Evolutionary conservation across 1,140 invertebrate genomes (phyloP).

Genomic region (Drosophila suzukii): DNA sequence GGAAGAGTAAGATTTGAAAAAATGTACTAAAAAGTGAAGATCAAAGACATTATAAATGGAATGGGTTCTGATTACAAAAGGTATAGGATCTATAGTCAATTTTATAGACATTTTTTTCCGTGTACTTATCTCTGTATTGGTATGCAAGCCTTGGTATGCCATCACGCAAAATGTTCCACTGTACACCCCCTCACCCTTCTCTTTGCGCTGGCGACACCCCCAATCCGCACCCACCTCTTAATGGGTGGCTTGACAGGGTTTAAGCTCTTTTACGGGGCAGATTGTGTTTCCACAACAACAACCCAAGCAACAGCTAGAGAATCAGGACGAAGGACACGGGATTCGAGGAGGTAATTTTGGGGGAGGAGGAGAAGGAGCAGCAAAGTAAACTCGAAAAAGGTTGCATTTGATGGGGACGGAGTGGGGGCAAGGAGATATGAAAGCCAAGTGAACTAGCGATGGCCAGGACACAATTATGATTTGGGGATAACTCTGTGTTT

Average conservation of each 20-base stretch:
- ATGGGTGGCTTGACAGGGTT: conserved; percentile 83
- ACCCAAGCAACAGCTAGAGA: conserved; percentile 40
- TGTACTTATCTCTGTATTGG: conserved; percentile 43
- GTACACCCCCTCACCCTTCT: neutral
- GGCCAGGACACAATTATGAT: conserved; percentile 20
- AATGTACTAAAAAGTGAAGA: neutral
- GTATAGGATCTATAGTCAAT: neutral
- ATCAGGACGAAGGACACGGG: conserved; percentile 34
- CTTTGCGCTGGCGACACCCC: neutral
- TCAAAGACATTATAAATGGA: too few relatives aligned
- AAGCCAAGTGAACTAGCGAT: conserved; percentile 38
- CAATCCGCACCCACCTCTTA: conserved; percentile 52
- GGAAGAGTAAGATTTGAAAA: too few relatives aligned
- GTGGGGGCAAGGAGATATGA: conserved; percentile 4
- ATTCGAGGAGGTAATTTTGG: neutral
- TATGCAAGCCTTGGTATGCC: conserved; percentile 68
- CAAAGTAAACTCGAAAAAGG: conserved; percentile 58
- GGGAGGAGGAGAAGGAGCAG: conserved; percentile 27
- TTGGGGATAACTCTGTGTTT: conserved; percentile 11
- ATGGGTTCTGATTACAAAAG: neutral
- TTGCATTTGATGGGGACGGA: conserved; percentile 39
- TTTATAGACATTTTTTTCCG: neutral
- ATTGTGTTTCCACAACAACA: conserved; percentile 75
- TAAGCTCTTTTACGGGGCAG: conserved; percentile 81
- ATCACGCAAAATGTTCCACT: conserved; percentile 76